A percentile compares a stretch with the other conserved stretches of the same genome.
Conservation (phyloP, 2,797 vertebrate genomes). For the Nasua narica region DNA sequence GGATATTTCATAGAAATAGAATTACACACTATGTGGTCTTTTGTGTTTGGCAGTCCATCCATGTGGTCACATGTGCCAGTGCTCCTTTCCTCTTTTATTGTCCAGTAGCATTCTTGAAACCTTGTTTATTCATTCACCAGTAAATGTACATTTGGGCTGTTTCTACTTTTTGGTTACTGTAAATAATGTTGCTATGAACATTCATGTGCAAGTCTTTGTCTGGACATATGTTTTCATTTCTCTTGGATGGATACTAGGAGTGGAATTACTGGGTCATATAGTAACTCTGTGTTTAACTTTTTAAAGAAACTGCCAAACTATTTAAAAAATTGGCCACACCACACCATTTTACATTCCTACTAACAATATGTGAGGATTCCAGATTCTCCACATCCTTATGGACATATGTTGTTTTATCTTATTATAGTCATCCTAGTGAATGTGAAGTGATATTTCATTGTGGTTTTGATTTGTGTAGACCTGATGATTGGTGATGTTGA, state of each 20-base stretch:
- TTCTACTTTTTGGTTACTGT: neutral
- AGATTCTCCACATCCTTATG: neutral
- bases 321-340: neutral
- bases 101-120: neutral
- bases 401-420: neutral
- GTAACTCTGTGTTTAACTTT: neutral
- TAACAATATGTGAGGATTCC: neutral
- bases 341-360: neutral
- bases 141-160: neutral
- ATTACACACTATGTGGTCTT: neutral
- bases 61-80: neutral
- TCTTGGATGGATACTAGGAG: neutral
- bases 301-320: neutral
- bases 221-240: neutral
- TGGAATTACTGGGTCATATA: neutral
- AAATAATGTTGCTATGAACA: neutral
- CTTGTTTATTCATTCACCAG: neutral
- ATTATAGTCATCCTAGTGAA: neutral
- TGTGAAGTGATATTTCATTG: neutral
- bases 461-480: neutral
- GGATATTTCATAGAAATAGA: neutral
- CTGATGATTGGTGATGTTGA: neutral
- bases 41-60: neutral
- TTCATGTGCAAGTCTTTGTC: neutral
- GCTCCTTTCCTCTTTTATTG: neutral